phyloP scores from a whole-genome alignment of 2,888 invertebrate genomes.

The Synergus laeviventris region DNA sequence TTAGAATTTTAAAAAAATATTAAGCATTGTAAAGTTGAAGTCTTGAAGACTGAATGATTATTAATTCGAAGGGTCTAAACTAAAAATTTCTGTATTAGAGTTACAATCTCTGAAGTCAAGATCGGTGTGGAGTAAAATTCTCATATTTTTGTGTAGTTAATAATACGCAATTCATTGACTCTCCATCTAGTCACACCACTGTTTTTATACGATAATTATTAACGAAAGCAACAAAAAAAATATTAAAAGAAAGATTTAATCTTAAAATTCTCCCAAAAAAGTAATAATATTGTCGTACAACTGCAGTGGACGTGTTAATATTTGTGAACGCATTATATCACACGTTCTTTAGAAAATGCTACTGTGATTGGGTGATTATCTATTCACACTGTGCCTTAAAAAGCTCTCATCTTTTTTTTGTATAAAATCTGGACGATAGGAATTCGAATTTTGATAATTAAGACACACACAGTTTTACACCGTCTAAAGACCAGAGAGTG shows the following conservation, averaged over 20 bases:
- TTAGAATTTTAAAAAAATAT: no score
- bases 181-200: conserved; percentile 36
- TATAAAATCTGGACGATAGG: neutral
- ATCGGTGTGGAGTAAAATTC: neutral
- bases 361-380: conserved; percentile 13
- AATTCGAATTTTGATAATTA: neutral
- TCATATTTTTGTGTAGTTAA: neutral
- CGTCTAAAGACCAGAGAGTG: neutral
- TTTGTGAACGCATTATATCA: neutral
- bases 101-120: conserved; percentile 17
- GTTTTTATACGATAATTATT: conserved; percentile 13
- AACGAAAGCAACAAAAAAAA: conserved; percentile 3
- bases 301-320: conserved; percentile 1
- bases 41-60: neutral
- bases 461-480: neutral
- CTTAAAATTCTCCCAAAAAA: neutral
- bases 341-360: neutral
- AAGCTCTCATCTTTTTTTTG: conserved; percentile 7
- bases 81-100: neutral
- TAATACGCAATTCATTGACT: conserved; percentile 36
- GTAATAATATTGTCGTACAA: neutral
- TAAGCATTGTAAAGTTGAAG: neutral
- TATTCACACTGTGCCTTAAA: conserved; percentile 52
- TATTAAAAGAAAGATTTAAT: neutral
- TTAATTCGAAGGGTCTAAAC: no score